Evolutionary conservation across 2,888 invertebrate species (phyloP), one percentile per base, ranked within the genome.

Genomic region (Masnerella sp.): DNA sequence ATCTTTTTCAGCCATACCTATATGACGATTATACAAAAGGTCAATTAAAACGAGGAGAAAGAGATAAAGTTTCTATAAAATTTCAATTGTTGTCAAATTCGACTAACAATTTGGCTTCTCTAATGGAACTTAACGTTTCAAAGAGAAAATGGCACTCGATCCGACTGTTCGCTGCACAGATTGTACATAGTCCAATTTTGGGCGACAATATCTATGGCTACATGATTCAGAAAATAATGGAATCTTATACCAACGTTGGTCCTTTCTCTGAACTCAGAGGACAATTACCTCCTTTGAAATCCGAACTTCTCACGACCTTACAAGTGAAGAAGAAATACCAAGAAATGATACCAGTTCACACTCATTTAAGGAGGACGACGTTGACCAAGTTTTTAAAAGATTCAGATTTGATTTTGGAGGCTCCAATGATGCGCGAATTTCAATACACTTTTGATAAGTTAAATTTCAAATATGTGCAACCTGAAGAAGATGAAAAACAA

Each of bases 121-220:
- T 88, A 1, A 67, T 88, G 0, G 82, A 88, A 79, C 75, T 88
- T 9, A 79, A 76, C 34, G 74, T 83, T 1, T 80, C 83, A 0
- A 78, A 81, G 4, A 76, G 73, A 11, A 81, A 74, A 68, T 83
- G 84, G 80, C 85, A 88, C 51, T 83, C 85, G 1, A 20, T 88
- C 2, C 81, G 88, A 25, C 74, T 88, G 15, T 88, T 86, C 40
- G 82, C 87, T 45, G 78, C 88, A 0, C 82, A 85, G 3, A 73
- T 81, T 40, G 72, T 88, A 3, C 73, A 80, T 7, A 81, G 82
- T 59, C 88, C 89, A 11, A 73, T 88, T 54, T 76, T 89, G 15
- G 88, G 89, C 0, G 89, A 89, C 71, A 84, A 85, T 54, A 67
- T 85, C 18, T 85, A 83, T 56, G 85, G 85, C 0, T 79, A 84